Percentiles rank a stretch among this genome's conserved stretches.
Conservation (phyloP, 2,797 vertebrate species). For the Acanthurus lineatus region DNA sequence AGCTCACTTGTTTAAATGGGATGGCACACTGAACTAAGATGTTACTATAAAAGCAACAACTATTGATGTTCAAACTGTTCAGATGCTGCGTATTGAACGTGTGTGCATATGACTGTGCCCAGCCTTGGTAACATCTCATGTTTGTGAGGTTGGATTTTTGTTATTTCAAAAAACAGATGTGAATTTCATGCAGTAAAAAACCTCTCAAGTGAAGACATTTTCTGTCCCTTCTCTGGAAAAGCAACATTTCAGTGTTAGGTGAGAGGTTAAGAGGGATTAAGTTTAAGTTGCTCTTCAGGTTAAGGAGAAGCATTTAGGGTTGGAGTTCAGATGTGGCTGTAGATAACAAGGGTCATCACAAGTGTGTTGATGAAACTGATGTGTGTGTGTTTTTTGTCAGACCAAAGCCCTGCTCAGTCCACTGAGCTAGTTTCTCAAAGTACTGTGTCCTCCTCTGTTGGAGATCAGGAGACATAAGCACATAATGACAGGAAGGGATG, state of each 20-base stretch:
- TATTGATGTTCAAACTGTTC: slow-evolving; percentile 25
- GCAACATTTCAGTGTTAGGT: slow-evolving; percentile 6
- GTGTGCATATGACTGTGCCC: slow-evolving; percentile 1
- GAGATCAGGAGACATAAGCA: slow-evolving; percentile 56
- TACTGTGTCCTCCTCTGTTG: slow-evolving; percentile 35
- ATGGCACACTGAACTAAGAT: too few relatives aligned
- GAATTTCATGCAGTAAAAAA: background rate
- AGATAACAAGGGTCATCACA: slow-evolving; percentile 14
- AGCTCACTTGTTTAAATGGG: too few relatives aligned
- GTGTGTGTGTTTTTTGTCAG: slow-evolving; percentile 11
- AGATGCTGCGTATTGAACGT: slow-evolving; percentile 2
- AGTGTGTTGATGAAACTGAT: slow-evolving; percentile 6
- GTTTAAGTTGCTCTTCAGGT: slow-evolving; percentile 32
- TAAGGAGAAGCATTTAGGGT: slow-evolving; percentile 33
- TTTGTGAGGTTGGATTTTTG: slow-evolving; percentile 12
- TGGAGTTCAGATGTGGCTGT: background rate
- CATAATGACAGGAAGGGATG: slow-evolving; percentile 73
- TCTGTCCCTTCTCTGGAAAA: slow-evolving; percentile 3
- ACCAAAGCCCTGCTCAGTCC: slow-evolving; percentile 39
- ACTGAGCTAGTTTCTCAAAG: slow-evolving; percentile 35
- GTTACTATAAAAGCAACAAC: background rate
- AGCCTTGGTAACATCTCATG: slow-evolving; percentile 10
- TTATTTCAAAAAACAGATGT: slow-evolving; percentile 33
- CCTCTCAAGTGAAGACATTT: background rate
- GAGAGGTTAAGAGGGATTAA: slow-evolving; percentile 37